phyloP scores from a whole-genome alignment of 1,140 invertebrate species.

The Archivesica marissinica region DNA sequence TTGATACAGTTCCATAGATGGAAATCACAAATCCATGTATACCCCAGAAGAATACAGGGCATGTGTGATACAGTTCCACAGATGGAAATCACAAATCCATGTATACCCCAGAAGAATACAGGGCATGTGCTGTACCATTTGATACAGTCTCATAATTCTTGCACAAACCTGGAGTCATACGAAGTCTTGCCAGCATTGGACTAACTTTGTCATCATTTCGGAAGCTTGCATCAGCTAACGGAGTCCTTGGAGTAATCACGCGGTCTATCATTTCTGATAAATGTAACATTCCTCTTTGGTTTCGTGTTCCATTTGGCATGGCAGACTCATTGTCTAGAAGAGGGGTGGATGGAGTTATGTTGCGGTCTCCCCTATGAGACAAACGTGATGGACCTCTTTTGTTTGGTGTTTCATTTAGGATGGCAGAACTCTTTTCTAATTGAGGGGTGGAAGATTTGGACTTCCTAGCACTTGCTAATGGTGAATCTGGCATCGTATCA shows the following conservation, averaged over 20 bases:
- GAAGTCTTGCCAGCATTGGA: conserved; percentile 72
- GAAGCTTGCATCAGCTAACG: conserved; percentile 25
- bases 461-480: background rate
- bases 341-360: background rate
- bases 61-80: too few relatives aligned
- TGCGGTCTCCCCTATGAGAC: background rate
- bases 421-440: background rate
- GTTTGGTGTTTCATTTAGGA: background rate
- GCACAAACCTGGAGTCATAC: conserved; percentile 75
- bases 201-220: conserved; percentile 61
- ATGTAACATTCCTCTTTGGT: background rate
- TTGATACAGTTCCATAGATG: too few relatives aligned
- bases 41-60: too few relatives aligned
- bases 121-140: too few relatives aligned
- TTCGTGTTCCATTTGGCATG: background rate
- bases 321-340: background rate
- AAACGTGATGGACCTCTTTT: background rate
- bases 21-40: too few relatives aligned
- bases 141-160: too few relatives aligned
- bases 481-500: background rate
- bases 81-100: too few relatives aligned
- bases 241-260: background rate
- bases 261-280: background rate
- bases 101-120: too few relatives aligned
- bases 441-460: conserved; percentile 2